These are phyloP conservation scores for Umimayanthus kanabou DNA, from an alignment of 92 coral and sea anemone species.

Conservation along the genomic window DNA sequence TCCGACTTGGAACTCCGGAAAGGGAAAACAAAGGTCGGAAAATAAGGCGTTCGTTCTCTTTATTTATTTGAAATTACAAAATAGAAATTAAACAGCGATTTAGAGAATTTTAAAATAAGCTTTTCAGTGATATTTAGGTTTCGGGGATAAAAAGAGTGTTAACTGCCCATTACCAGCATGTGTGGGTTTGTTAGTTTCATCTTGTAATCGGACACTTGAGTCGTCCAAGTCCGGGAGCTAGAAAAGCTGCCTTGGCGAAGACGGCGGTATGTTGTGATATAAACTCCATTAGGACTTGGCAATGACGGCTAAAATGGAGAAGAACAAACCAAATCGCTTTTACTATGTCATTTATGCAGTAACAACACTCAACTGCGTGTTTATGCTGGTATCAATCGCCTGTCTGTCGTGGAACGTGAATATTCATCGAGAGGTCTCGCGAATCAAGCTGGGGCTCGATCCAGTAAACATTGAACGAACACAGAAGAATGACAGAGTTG, in stretches of 20 bases:
- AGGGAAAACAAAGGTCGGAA: too few species aligned
- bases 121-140: too few species aligned
- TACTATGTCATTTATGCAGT: slow-evolving; percentile 1
- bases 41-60: too few species aligned
- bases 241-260: background rate
- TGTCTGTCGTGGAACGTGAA: slow-evolving; percentile 33
- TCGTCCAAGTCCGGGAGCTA: slow-evolving; percentile 12
- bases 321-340: slow-evolving; percentile 18
- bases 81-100: too few species aligned
- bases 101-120: too few species aligned
- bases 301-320: slow-evolving; percentile 9
- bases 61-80: too few species aligned
- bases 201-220: slow-evolving; percentile 35
- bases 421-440: slow-evolving; percentile 34
- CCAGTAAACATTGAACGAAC: slow-evolving; percentile 2
- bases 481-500: background rate
- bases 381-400: slow-evolving; percentile 36
- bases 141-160: too few species aligned
- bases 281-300: background rate
- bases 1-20: too few species aligned
- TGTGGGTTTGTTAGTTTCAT: background rate
- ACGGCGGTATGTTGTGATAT: background rate
- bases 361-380: slow-evolving; percentile 34
- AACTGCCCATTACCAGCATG: background rate
- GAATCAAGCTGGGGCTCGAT: background rate